Conservation (phyloP, 2,113 vertebrate species). For the Dromiciops gliroides region DNA sequence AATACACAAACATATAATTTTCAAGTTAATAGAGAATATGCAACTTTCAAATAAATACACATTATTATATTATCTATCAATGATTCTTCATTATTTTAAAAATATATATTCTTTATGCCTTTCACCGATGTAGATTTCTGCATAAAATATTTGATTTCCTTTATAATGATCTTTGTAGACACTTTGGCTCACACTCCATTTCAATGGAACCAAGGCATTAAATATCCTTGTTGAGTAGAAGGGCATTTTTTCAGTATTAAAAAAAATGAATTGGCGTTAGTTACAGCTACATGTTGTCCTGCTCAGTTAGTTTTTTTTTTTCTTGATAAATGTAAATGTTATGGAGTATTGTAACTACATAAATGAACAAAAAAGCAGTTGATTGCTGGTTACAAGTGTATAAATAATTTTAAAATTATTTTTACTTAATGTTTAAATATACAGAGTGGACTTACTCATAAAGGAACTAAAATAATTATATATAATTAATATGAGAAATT, state of each 20-base stretch:
- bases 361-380: not conserved
- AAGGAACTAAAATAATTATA: not conserved
- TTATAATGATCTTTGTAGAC: not conserved
- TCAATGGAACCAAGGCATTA: not conserved
- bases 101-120: not conserved
- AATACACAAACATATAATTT: no score
- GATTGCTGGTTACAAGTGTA: no score
- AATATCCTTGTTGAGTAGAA: conserved; percentile 27
- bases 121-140: not conserved
- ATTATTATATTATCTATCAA: no score
- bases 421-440: no score
- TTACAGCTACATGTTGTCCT: conserved; percentile 12
- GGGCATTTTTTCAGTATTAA: conserved; percentile 36
- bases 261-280: conserved; percentile 11
- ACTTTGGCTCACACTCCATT: not conserved
- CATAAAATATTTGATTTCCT: conserved; percentile 18
- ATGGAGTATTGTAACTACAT: not conserved
- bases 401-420: no score
- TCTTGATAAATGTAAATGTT: not conserved
- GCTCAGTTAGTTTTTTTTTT: conserved; percentile 19
- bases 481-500: not conserved
- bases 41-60: no score
- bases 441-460: not conserved
- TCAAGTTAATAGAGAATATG: no score
- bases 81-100: no score